A percentile compares a stretch with the other conserved stretches of the same genome.
phyloP scores from a whole-genome alignment of 2,888 invertebrate genomes.

The Torymus auratus region DNA sequence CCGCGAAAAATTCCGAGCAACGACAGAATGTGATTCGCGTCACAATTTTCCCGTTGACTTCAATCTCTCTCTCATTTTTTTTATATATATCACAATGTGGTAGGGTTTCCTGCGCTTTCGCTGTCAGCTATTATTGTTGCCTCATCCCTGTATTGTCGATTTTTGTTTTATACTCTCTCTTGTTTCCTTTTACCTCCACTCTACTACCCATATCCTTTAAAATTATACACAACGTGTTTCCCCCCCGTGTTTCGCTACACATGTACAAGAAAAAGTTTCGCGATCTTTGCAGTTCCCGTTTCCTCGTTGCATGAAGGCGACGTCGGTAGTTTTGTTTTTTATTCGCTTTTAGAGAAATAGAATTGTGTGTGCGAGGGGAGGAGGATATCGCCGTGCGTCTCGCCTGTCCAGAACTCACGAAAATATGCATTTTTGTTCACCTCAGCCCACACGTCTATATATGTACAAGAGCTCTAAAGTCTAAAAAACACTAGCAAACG shows the following conservation, averaged over 20 bases:
- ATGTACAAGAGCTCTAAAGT: constrained; percentile 34
- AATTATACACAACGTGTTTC: constrained; percentile 55
- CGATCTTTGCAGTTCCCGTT: constrained; percentile 60
- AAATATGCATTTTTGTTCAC: constrained; percentile 23
- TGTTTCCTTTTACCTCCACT: constrained; percentile 57
- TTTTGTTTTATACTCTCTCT: constrained; percentile 62
- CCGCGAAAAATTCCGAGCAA: constrained; percentile 44
- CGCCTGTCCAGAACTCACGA: constrained; percentile 18
- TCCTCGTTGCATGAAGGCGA: constrained; percentile 75
- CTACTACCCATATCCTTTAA: constrained; percentile 17
- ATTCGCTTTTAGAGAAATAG: constrained; percentile 69
- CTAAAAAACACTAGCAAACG: constrained; percentile 50
- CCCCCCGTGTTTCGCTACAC: constrained; percentile 7
- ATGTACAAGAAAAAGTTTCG: constrained; percentile 57
- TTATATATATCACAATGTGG: constrained; percentile 72
- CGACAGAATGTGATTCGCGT: constrained; percentile 45
- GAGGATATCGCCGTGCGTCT: constrained; percentile 58
- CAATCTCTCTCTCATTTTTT: constrained; percentile 55
- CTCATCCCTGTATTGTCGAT: constrained; percentile 77
- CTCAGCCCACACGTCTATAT: constrained; percentile 11
- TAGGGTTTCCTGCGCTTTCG: constrained; percentile 70
- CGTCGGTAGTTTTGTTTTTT: constrained; percentile 68
- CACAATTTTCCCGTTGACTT: constrained; percentile 55
- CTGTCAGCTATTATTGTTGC: constrained; percentile 75
- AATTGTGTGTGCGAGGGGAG: constrained; percentile 52